Conservation (phyloP, 2,888 invertebrate genomes). For the Tubiluchus corallicola region DNA sequence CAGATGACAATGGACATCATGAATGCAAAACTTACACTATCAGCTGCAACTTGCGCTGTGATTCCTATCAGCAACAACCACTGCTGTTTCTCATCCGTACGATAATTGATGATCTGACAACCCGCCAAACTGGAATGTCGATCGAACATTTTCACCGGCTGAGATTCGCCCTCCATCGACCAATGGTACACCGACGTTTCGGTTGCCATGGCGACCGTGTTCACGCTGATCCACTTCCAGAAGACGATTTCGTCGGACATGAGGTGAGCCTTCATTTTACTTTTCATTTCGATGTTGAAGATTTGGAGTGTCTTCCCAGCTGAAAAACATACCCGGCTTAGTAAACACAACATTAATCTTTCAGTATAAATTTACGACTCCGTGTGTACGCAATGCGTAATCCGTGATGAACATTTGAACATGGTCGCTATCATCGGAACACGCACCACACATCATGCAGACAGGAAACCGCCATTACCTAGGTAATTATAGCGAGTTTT, state of each 20-base stretch:
- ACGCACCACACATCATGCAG: no score
- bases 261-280: conserved; percentile 94
- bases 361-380: no score
- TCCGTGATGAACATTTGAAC: no score
- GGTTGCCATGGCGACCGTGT: conserved; percentile 85
- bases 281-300: conserved; percentile 98
- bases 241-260: conserved; percentile 83
- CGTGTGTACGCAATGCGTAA: no score
- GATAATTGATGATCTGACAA: conserved; percentile 97
- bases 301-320: conserved; percentile 94
- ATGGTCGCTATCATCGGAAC: no score
- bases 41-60: conserved; percentile 44
- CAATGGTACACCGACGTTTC: conserved; percentile 89
- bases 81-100: conserved; percentile 86
- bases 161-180: conserved; percentile 93
- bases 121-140: conserved; percentile 79
- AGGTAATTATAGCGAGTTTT: no score
- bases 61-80: conserved; percentile 88
- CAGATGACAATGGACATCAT: no score
- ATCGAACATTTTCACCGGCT: conserved; percentile 92
- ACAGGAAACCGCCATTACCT: no score
- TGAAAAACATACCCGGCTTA: no score
- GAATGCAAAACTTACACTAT: no score
- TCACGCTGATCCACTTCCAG: conserved; percentile 98
- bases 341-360: no score